A percentile compares a stretch with the other conserved stretches of the same genome.
phyloP scores from a whole-genome alignment of 2,113 vertebrate species.

The Apteryx owenii region DNA sequence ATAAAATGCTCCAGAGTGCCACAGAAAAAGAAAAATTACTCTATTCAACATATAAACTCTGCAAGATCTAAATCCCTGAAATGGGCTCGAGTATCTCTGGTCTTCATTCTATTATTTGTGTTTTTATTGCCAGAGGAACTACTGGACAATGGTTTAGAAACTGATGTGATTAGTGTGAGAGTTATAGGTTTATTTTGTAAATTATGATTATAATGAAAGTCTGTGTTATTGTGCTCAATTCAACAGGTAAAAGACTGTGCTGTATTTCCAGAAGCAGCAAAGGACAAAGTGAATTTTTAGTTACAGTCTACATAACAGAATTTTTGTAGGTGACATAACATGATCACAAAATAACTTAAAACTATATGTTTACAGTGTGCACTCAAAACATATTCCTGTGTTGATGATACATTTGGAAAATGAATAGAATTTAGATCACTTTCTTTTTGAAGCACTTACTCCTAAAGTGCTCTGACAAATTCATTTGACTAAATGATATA shows the following conservation, averaged over 20 bases:
- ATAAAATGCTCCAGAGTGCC: background rate
- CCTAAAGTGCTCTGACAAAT: background rate
- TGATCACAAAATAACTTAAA: background rate
- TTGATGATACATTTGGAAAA: background rate
- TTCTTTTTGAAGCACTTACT: background rate
- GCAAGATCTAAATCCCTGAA: background rate
- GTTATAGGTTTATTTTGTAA: background rate
- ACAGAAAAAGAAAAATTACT: background rate
- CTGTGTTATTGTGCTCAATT: background rate
- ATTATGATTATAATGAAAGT: background rate
- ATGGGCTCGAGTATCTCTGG: background rate
- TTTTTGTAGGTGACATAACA: background rate
- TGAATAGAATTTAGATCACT: background rate
- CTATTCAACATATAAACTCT: background rate
- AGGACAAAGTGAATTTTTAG: background rate
- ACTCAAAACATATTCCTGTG: background rate
- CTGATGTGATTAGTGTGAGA: background rate
- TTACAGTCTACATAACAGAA: background rate
- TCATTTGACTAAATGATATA: background rate
- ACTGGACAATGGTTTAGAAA: background rate
- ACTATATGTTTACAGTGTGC: rapidly evolving
- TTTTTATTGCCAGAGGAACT: background rate
- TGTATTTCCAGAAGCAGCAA: background rate
- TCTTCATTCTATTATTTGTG: background rate
- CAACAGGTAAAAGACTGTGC: background rate